Evolutionary conservation across 2,888 invertebrate species (phyloP), one percentile per base, ranked within the genome.

Genomic region (Drosophila percnosoma): DNA sequence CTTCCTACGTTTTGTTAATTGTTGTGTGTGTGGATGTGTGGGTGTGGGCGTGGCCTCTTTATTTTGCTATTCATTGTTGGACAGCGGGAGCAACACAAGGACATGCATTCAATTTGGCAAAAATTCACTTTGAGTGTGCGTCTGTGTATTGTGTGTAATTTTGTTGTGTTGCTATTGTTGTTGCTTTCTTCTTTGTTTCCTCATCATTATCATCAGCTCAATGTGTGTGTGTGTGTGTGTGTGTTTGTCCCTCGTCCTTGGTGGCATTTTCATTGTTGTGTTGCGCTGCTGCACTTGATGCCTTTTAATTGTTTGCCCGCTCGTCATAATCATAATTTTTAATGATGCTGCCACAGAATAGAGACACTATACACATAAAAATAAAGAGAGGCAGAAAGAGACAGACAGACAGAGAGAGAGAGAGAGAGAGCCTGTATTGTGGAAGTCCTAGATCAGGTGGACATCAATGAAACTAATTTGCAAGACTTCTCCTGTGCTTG

Each of bases 21-120:
- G 80, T 78, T n/a, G 42, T 78, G 60, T 72, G 66, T 63, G 63
- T 64, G 67, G 21, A 21, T 27, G 27, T 63, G 45, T 55, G 48
- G 29, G 63, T 48, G 36, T 24, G 55, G 59, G 69, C 62, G 63
- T 69, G 85, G 60, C 79, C 77, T 75, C 73, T 84, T 89, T 89
- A 85, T 84, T 90, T 80, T 78, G 73, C 86, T 74, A 76, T 79
- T 87, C 88, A 89, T 88, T 87, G 84, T 87, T 55, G 79, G 69
- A 61, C 62, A 65, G 70, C 68, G 70, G 52, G 65, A 51, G 49
- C 57, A 80, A 60, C 27, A 62, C 83, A 83, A 79, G 89, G 84
- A 89, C 87, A 87, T 83, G 87, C 86, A 90, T 86, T 87, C 79
- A 81, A 81, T 75, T 81, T 79, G 89, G 84, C 69, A 74, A 83